Evolutionary conservation across 2,888 invertebrate genomes (phyloP).

Genomic region (Polylopha cassiicola): DNA sequence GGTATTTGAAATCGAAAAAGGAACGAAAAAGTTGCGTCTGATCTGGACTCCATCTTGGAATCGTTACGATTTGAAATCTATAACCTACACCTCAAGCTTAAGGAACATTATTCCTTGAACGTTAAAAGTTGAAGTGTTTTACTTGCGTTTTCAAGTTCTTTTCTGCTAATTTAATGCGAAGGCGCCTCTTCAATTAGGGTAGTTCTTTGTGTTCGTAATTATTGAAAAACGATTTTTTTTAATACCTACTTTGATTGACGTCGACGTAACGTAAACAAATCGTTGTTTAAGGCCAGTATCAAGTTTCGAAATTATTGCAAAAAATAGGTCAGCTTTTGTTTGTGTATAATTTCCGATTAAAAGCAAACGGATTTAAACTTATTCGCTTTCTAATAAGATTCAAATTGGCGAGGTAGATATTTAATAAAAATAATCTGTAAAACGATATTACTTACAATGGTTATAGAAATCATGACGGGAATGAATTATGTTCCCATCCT

Average conservation of each 20-base stretch:
- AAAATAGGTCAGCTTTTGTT: no score
- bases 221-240: conserved; percentile 27
- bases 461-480: conserved; percentile 28
- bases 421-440: no score
- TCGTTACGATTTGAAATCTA: conserved; percentile 28
- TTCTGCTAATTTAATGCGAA: conserved; percentile 44
- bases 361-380: no score
- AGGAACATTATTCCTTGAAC: conserved; percentile 16
- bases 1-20: conserved; percentile 63
- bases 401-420: no score
- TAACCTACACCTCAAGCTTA: conserved; percentile 11
- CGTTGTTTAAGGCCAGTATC: no score
- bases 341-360: no score
- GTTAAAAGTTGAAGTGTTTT: conserved; percentile 17
- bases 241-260: conserved; percentile 3
- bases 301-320: no score
- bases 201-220: conserved; percentile 33
- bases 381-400: no score
- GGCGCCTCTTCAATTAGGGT: conserved; percentile 44
- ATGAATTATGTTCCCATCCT: conserved; percentile 34
- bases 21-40: conserved; percentile 52
- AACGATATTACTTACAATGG: conserved; percentile 9
- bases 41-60: conserved; percentile 53
- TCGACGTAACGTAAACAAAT: conserved; percentile 10
- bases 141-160: conserved; percentile 28